phyloP scores from a whole-genome alignment of 1,140 invertebrate species.

The Drosophila equinoxialis region DNA sequence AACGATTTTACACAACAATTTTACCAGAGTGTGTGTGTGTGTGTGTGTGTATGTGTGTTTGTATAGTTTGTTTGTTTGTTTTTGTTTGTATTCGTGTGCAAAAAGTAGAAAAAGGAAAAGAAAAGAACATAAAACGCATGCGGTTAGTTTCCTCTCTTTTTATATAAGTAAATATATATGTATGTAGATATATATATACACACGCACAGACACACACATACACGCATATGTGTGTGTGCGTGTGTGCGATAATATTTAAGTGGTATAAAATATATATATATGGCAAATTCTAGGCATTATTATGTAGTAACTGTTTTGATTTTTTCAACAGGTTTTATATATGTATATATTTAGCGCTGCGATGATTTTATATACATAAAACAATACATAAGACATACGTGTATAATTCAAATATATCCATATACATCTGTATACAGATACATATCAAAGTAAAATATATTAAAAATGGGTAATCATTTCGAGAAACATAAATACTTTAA shows the following conservation, averaged over 20 bases:
- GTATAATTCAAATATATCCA: constrained; percentile 61
- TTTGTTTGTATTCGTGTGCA: constrained; percentile 64
- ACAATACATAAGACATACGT: constrained; percentile 81
- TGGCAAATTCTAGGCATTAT: constrained; percentile 75
- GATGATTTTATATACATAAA: constrained; percentile 77
- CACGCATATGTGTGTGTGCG: background rate
- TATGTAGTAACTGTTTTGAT: constrained; percentile 60
- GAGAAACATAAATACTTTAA: constrained; percentile 70
- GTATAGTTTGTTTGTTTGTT: constrained; percentile 43
- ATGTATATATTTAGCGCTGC: constrained; percentile 54
- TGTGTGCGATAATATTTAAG: constrained; percentile 39
- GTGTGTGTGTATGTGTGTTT: constrained; percentile 41
- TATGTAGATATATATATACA: constrained; percentile 19
- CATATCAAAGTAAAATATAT: constrained; percentile 1
- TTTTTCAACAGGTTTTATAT: constrained; percentile 12
- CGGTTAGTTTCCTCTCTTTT: constrained; percentile 81
- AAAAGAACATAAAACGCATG: constrained; percentile 83
- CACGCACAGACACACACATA: constrained; percentile 17
- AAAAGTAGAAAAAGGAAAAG: constrained; percentile 81
- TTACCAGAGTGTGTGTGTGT: constrained; percentile 64
- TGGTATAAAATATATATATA: constrained; percentile 48
- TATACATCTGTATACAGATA: constrained; percentile 41
- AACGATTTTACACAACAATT: constrained; percentile 77
- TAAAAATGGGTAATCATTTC: constrained; percentile 53
- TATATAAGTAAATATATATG: constrained; percentile 77